phyloP scores from a whole-genome alignment of 2,797 vertebrate genomes.

The Chaunax sp. region DNA sequence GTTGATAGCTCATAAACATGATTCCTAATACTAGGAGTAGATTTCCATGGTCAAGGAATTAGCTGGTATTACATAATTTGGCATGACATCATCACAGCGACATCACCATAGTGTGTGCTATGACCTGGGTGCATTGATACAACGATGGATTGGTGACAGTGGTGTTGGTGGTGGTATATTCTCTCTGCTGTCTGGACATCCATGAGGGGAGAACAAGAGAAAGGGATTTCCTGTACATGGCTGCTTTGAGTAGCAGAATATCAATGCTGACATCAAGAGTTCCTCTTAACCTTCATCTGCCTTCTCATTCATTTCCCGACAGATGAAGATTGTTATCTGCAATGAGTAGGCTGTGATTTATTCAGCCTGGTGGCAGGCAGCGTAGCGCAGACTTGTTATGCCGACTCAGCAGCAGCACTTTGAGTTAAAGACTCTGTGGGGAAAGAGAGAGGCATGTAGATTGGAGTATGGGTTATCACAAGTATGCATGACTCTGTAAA shows the following conservation, averaged over 20 bases:
- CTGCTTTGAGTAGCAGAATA: too few species aligned
- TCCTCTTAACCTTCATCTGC: slow-evolving; percentile 1
- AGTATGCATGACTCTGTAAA: neutral
- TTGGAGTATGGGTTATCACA: slow-evolving; percentile 10
- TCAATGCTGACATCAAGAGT: slow-evolving; percentile 15
- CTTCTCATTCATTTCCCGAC: slow-evolving; percentile 5
- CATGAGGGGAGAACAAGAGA: neutral
- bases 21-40: too few species aligned
- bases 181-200: neutral
- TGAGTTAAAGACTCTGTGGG: slow-evolving; percentile 47
- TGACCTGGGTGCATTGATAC: too few species aligned
- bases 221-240: neutral
- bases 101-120: too few species aligned
- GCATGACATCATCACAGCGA: too few species aligned
- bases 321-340: slow-evolving; percentile 39
- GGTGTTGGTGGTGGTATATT: neutral
- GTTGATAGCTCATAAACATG: too few species aligned
- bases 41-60: too few species aligned
- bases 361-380: slow-evolving; percentile 46
- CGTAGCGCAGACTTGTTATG: slow-evolving; percentile 36
- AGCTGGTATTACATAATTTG: too few species aligned
- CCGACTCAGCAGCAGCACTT: slow-evolving; percentile 41
- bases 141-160: neutral
- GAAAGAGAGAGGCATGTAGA: slow-evolving; percentile 11
- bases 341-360: slow-evolving; percentile 29